Evolutionary conservation across 2,113 vertebrate species (phyloP).

Genomic region (Bujurquina vittata): DNA sequence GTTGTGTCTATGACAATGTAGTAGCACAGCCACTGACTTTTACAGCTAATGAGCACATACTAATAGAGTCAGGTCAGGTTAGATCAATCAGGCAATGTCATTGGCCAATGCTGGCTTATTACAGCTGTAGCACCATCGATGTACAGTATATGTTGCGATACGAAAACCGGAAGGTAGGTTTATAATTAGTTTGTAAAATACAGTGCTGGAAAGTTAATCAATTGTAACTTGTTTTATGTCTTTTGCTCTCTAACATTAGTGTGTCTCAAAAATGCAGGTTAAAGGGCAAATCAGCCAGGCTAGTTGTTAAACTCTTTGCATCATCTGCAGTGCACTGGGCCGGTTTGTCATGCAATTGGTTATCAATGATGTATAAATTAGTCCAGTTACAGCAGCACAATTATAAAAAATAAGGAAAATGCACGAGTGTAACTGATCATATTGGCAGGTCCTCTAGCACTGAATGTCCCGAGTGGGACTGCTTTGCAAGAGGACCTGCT

Average conservation of each 20-base stretch:
- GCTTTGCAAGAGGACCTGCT: constrained; percentile 43
- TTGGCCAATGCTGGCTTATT: not conserved
- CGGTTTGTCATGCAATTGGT: constrained; percentile 31
- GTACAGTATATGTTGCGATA: not conserved
- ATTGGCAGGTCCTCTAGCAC: constrained; percentile 58
- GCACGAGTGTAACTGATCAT: constrained; percentile 55
- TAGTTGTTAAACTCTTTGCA: constrained; percentile 19
- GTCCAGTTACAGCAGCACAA: constrained; percentile 20
- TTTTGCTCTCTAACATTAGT: not conserved
- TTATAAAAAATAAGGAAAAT: constrained; percentile 46
- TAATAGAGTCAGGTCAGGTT: not conserved
- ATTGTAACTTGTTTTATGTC: not conserved
- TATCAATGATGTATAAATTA: constrained; percentile 53
- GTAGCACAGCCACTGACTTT: not conserved
- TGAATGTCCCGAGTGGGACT: constrained; percentile 61
- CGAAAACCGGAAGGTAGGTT: not conserved
- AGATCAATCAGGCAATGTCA: not conserved
- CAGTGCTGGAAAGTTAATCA: not conserved
- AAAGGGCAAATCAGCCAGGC: not conserved
- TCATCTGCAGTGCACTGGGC: constrained; percentile 17
- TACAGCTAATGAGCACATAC: not conserved
- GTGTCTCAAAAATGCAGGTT: not conserved
- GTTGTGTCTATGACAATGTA: not conserved
- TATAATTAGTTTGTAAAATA: not conserved
- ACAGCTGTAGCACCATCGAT: not conserved